Evolutionary conservation across 2,888 invertebrate genomes (phyloP), one percentile per base, ranked within the genome.

Genomic region (Flexamia atlantica): DNA sequence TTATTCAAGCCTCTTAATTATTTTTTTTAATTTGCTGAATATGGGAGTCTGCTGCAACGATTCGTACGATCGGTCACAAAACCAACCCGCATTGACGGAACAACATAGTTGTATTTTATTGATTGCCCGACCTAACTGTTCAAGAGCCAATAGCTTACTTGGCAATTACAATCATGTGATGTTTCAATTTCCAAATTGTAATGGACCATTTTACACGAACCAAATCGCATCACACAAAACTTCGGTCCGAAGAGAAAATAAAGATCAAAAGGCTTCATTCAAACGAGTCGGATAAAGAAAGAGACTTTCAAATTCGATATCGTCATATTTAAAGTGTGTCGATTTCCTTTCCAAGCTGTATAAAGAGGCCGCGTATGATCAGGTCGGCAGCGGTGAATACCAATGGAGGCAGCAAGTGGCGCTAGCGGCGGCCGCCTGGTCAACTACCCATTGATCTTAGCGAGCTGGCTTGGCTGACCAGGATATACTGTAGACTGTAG

Each of bases 311-410:
- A 30, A 64, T 64, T 64, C 64, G 30, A 64, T 30, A 64, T 64
- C 28, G 64, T 64, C 64, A 64, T 64, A 64, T 64, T 64, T 64
- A 64, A 64, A 64, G 64, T 64, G 64, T 64, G 64, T 64, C 64
- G 64, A 64, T 64, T 64, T 64, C 64, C 64, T 64, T 64, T 64
- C 12, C 64, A 64, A 64, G 64, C 28, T 3, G 64, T 64, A 64
- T 64, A 64, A 64, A 64, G 64, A 14, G 64, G 12, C 64, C 64
- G 64, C 64, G 64, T 64, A 64, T 64, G 64, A 64, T 28, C 64
- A 28, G 12, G 30, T 4, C 12, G 64, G 25, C 64, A 14, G 30
- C 64, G 5, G 53, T 53, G 64, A 25, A 64, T 64, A 64, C 25
- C 28, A 64, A 64, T 64, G 64, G 64, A 28, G 64, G n/a, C 64